A percentile compares a stretch with the other conserved stretches of the same genome.
phyloP scores from a whole-genome alignment of 2,797 vertebrate genomes.

The Rhynchonycteris naso region DNA sequence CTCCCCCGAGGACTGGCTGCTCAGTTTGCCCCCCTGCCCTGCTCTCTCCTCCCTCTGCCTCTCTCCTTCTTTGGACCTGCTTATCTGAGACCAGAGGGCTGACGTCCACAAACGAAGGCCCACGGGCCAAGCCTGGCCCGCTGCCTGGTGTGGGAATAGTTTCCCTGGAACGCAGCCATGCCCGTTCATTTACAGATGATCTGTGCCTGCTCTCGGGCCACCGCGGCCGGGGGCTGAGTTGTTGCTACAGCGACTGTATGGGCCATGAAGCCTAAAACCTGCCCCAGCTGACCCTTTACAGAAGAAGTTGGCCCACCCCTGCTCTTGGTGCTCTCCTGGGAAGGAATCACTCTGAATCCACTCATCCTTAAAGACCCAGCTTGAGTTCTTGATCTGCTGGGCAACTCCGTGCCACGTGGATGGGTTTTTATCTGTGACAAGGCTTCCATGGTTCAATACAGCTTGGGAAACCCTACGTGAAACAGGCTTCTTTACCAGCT shows the following conservation, averaged over 20 bases:
- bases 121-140: background rate
- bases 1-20: background rate
- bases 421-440: background rate
- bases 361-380: background rate
- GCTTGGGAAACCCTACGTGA: background rate
- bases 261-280: background rate
- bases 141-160: background rate
- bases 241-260: background rate
- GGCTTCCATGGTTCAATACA: background rate
- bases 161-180: background rate
- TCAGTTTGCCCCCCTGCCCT: background rate
- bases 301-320: background rate
- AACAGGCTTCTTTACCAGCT: background rate
- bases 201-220: background rate
- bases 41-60: background rate
- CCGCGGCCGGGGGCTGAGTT: accelerated
- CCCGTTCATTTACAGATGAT: accelerated
- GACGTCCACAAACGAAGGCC: background rate
- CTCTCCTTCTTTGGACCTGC: background rate
- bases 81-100: background rate
- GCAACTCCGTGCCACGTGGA: background rate
- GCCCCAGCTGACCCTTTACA: background rate
- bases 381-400: background rate
- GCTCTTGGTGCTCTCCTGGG: background rate
- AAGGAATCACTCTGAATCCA: accelerated